These are phyloP conservation scores for Cyphomyrus plagiostoma DNA, from an alignment of 2,113 vertebrate species.

Conservation along the genomic window DNA sequence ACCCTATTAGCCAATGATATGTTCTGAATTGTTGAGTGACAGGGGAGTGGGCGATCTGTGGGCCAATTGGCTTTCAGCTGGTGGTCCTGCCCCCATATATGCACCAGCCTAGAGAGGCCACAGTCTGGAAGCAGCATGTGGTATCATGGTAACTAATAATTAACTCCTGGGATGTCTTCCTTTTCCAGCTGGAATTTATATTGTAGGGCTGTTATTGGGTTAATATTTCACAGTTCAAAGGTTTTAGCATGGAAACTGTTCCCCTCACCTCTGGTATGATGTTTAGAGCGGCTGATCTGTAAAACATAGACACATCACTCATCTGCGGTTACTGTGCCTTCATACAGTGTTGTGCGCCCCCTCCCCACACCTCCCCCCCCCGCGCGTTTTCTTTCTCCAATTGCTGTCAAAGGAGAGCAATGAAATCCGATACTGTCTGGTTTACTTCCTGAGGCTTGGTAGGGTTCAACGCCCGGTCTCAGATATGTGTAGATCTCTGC, in stretches of 20 bases:
- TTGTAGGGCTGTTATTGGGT: background rate
- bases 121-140: background rate
- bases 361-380: background rate
- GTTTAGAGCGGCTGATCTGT: background rate
- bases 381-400: slow-evolving; percentile 24
- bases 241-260: background rate
- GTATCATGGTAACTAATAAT: background rate
- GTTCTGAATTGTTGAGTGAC: background rate
- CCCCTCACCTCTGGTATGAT: background rate
- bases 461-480: background rate
- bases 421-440: slow-evolving; percentile 27
- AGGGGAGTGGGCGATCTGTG: background rate
- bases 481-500: background rate
- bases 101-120: background rate
- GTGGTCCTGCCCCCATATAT: background rate
- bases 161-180: background rate
- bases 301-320: slow-evolving; percentile 5
- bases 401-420: slow-evolving; percentile 15
- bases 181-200: background rate
- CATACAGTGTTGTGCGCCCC: background rate
- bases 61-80: background rate
- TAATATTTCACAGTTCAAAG: background rate
- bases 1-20: background rate
- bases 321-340: background rate
- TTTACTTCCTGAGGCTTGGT: slow-evolving; percentile 13